phyloP scores from a whole-genome alignment of 2,888 invertebrate genomes.

The Eupithecia pulchellata region DNA sequence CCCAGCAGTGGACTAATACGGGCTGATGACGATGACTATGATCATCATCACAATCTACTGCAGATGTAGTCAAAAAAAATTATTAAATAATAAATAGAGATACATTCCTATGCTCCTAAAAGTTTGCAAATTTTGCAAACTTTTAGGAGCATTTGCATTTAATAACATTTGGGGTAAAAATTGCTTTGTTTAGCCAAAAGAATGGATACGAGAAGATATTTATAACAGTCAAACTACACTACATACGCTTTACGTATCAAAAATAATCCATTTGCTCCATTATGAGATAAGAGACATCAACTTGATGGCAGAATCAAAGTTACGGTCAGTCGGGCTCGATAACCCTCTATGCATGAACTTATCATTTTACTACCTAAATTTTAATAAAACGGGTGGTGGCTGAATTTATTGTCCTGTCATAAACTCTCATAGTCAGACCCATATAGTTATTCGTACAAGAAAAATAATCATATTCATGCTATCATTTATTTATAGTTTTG shows the following conservation, averaged over 20 bases:
- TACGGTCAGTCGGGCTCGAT: constrained; percentile 7
- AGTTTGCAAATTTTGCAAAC: too few relatives aligned
- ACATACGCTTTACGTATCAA: not conserved
- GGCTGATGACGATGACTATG: too few relatives aligned
- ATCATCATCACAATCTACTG: too few relatives aligned
- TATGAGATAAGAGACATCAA: constrained; percentile 8
- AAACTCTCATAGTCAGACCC: constrained; percentile 28
- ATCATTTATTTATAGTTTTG: constrained; percentile 46
- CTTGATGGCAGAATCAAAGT: constrained; percentile 7
- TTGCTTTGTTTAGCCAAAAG: too few relatives aligned
- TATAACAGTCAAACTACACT: too few relatives aligned
- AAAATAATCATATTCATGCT: constrained; percentile 49
- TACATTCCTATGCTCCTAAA: too few relatives aligned
- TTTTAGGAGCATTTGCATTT: too few relatives aligned
- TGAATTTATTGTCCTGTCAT: constrained; percentile 14
- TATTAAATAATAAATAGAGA: too few relatives aligned
- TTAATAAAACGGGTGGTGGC: not conserved
- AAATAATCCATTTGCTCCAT: not conserved
- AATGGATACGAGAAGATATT: too few relatives aligned
- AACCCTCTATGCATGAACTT: constrained; percentile 1
- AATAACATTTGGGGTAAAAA: too few relatives aligned
- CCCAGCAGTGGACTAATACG: too few relatives aligned
- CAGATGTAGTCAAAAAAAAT: too few relatives aligned
- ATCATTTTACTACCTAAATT: constrained; percentile 6
- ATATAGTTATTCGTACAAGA: constrained; percentile 43